Base-by-base conservation (phyloP, 2,888 invertebrate genomes). In the Osmoderma eremita region DNA sequence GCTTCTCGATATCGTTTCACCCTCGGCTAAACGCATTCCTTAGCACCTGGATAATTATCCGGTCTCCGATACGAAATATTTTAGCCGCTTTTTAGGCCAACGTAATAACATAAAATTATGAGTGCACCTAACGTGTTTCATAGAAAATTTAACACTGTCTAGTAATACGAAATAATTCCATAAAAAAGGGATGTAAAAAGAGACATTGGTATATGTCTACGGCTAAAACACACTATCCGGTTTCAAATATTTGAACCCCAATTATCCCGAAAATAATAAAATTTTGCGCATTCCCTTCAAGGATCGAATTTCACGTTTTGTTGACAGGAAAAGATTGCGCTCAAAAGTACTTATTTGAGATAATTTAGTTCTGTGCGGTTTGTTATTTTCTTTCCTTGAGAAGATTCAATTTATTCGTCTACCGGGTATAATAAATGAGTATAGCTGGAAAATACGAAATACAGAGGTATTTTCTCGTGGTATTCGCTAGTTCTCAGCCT, bases 241-340 rank as follows among this genome's bases (percentile, higher is more conserved):
- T 61, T 61, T 61, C 58, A 36, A 61, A 61, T 61, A 45, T 61
- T 48, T 61, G 17, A 36, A 48, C 18, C 36, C 17, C 17, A 30
- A 13, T 30, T 36, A n/a, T 45, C 30, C 36, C 17, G 2, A 17
- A 45, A 61, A 61, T 61, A 48, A 61, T 58, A 39, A 30, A 61
- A 61, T 45, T 61, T 48, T 42, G 42, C 8, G 42, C 58, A 17
- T 45, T 13, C 45, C 17, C 12, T 42, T 22, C 45, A 15, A 30
- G 58, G 58, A 61, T 61, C 45, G 45, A 61, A 61, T 61, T 61
- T 61, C 45, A 61, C 36, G 30, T 61, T 61, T 61, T 45, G 58
- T 61, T 61, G 58, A 61, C 58, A 42, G n/a, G 36, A 61, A 30
- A 61, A 58, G 30, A 58, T 24, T 58, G 24, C 15, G 42, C 42